Conservation (phyloP, 2,797 vertebrate genomes). For the Anisognathus igniventris region DNA sequence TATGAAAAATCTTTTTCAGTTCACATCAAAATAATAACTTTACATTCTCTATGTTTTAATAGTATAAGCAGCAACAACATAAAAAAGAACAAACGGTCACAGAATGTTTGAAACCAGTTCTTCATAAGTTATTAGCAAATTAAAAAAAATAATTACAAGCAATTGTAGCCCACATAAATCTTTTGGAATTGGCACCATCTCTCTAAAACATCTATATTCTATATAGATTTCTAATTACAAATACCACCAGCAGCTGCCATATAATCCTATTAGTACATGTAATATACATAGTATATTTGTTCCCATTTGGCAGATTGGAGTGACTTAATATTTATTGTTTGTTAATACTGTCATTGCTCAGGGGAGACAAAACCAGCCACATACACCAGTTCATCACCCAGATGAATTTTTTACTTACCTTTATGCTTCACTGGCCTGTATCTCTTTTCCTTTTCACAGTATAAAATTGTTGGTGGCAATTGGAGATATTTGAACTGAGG, state of each 20-base stretch:
- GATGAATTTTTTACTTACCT: conserved; percentile 53
- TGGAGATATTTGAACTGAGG: conserved; percentile 59
- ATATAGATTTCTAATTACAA: conserved; percentile 82
- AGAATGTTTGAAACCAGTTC: conserved; percentile 75
- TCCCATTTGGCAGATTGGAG: conserved; percentile 77
- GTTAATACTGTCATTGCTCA: conserved; percentile 64
- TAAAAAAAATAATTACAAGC: conserved; percentile 79
- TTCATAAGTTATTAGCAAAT: conserved; percentile 75
- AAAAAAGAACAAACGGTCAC: conserved; percentile 75
- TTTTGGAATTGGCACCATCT: conserved; percentile 84
- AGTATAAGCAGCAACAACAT: conserved; percentile 80
- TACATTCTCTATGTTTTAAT: conserved; percentile 90
- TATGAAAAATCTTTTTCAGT: conserved; percentile 86
- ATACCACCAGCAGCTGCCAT: conserved; percentile 80
- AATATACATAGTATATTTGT: conserved; percentile 83
- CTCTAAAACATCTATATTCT: conserved; percentile 83
- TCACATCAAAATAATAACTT: conserved; percentile 86
- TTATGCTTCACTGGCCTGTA: conserved; percentile 62
- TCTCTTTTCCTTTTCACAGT: conserved; percentile 65
- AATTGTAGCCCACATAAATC: conserved; percentile 83
- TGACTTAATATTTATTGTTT: conserved; percentile 63
- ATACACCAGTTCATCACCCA: conserved; percentile 50
- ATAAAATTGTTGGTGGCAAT: conserved; percentile 68
- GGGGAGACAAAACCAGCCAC: conserved; percentile 50
- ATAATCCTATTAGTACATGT: conserved; percentile 79